phyloP scores from a whole-genome alignment of 2,888 invertebrate genomes.

The Rambutsinella grinnellia region DNA sequence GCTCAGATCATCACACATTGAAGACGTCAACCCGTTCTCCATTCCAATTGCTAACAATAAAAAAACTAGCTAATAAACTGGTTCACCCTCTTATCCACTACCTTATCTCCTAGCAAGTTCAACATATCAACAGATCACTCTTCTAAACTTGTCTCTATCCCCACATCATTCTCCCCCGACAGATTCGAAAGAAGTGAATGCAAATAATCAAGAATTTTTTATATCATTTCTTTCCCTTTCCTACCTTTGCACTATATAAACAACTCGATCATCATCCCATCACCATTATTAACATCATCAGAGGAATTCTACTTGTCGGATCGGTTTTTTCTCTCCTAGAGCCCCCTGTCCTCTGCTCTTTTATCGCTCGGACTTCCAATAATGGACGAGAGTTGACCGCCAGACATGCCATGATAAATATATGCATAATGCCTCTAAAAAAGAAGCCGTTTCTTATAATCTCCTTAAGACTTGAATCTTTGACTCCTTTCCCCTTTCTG shows the following conservation, averaged over 20 bases:
- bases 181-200: too few relatives aligned
- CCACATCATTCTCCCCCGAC: background rate
- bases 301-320: slow-evolving; percentile 38
- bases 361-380: background rate
- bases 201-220: background rate
- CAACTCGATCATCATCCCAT: slow-evolving; percentile 2
- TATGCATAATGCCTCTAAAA: background rate
- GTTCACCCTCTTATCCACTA: slow-evolving; percentile 20
- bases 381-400: slow-evolving; percentile 13
- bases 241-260: background rate
- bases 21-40: slow-evolving; percentile 42
- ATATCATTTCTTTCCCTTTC: background rate
- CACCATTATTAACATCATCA: background rate
- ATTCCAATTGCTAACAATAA: slow-evolving; percentile 41
- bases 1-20: background rate
- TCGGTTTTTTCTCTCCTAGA: slow-evolving; percentile 14
- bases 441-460: slow-evolving; percentile 3
- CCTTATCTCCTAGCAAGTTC: background rate
- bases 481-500: background rate
- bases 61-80: slow-evolving; percentile 50
- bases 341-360: background rate
- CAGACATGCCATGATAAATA: slow-evolving; percentile 13
- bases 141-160: background rate
- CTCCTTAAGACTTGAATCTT: background rate
- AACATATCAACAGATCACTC: background rate